Base-by-base conservation (phyloP, 2,113 vertebrate genomes). In the Gavia stellata region DNA sequence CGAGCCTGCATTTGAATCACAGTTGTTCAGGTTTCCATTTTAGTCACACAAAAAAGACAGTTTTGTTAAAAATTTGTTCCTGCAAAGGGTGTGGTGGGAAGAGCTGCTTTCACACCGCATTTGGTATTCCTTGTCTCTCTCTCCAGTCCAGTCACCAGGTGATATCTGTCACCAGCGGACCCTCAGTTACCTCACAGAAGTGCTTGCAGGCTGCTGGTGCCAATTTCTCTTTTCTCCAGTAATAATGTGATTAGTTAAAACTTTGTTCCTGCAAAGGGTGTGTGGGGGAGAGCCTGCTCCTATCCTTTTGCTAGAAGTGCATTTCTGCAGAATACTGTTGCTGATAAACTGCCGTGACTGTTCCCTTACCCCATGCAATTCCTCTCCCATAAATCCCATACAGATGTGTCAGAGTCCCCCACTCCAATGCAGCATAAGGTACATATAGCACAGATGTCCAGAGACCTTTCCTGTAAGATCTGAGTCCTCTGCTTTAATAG, bases 311-410 rank as follows among this genome's bases (percentile, higher is more conserved):
- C 38, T 50, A 38, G 9, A 47, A 80, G 25, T 17, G 34, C 38
- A 28, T 82, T 90, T 87, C 52, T 85, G 73, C 44, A 86, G 49
- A 75, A 28, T 9, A 10, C 14, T 70, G 53, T 13, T 68, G 44
- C 31, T 73, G 36, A 10, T 56, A 15, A 61, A 53, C 34, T 70
- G 17, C 45, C 36, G 42, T 0, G 0, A 7, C 31, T 62, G 4
- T 29, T 86, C 40, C 70, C 44, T 26, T 66, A 12, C 14, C 9
- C 42, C 45, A 29, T 15, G 20, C 17, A 29, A 11, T 29, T 83
- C 28, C 50, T 71, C 23, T 65, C 47, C 24, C 5, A 10, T 40
- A 68, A 63, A 61, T 52, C 34, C 62, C 29, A 24, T 14, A 17
- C 5, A 42, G 31, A 26, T 34, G 7, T 45, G 42, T 38, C 58